phyloP scores from a whole-genome alignment of 64 coral and sea anemone species.

The Stichodactyla helianthus region DNA sequence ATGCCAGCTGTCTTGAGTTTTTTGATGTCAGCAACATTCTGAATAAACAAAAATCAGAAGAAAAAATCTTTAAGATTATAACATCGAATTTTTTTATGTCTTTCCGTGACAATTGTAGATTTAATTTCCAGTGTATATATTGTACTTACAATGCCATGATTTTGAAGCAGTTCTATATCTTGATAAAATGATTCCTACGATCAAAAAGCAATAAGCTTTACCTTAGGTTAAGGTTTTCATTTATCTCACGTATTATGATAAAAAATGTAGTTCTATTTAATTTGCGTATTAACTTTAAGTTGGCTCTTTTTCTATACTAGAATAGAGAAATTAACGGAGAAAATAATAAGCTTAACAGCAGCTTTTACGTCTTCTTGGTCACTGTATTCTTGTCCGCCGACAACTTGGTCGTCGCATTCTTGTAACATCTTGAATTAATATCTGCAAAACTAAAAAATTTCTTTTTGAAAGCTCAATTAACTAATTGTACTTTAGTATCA shows the following conservation, averaged over 20 bases:
- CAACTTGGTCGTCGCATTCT: conserved; percentile 44
- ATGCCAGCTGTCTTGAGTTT: conserved; percentile 91
- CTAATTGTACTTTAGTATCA: no score
- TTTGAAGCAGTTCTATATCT: conserved; percentile 93
- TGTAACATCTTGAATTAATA: neutral
- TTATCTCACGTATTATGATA: no score
- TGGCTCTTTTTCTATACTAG: neutral
- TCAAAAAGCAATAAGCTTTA: neutral
- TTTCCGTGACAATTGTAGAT: neutral
- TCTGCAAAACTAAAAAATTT: no score
- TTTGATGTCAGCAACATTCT: conserved; percentile 99
- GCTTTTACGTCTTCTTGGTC: conserved; percentile 67
- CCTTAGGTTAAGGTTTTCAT: no score
- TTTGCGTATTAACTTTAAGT: no score
- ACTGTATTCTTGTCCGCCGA: conserved; percentile 31
- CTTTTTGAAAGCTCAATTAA: no score
- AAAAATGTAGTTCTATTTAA: no score
- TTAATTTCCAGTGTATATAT: neutral
- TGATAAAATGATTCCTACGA: conserved; percentile 94
- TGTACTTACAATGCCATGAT: conserved; percentile 92
- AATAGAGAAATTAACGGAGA: neutral
- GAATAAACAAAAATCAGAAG: neutral
- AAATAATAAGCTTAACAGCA: neutral
- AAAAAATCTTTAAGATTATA: neutral
- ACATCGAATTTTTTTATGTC: neutral